A percentile compares a stretch with the other conserved stretches of the same genome.
Conservation (phyloP, 2,113 vertebrate genomes). For the Piprites chloris region DNA sequence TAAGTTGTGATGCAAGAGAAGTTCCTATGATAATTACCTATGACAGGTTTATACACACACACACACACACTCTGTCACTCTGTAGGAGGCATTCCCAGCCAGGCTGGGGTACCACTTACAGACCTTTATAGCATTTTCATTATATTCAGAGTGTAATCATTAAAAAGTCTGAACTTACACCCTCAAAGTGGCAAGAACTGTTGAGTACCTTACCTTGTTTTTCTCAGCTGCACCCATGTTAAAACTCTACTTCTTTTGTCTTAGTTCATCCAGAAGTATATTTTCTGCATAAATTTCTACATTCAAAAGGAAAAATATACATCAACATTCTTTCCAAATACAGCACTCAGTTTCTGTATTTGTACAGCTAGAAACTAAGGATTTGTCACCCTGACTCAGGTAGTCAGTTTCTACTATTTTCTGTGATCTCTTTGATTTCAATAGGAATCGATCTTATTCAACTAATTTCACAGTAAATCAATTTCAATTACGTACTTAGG, state of each 20-base stretch:
- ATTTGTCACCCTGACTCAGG: not conserved
- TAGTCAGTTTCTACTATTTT: not conserved
- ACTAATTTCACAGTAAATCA: conserved; percentile 17
- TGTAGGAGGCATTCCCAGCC: not conserved
- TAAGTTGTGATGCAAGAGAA: not conserved
- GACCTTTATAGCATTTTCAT: not conserved
- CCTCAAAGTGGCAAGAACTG: not conserved
- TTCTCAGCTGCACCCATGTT: rapidly evolving
- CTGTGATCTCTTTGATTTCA: not conserved
- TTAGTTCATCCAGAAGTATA: not conserved
- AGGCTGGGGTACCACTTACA: not conserved
- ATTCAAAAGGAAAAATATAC: not conserved
- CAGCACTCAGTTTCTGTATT: not conserved
- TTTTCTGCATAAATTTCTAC: not conserved
- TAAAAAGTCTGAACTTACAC: not conserved
- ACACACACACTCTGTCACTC: not conserved
- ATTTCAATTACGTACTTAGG: conserved; percentile 19
- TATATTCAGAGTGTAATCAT: not conserved
- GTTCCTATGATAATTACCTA: not conserved
- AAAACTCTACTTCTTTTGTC: not conserved
- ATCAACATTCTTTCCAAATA: not conserved
- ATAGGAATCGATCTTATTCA: not conserved
- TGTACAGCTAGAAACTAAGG: not conserved
- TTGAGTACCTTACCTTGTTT: not conserved
- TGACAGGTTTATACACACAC: not conserved